Conservation (phyloP, 2,888 invertebrate species). For the Oegoconia quadripuncta region DNA sequence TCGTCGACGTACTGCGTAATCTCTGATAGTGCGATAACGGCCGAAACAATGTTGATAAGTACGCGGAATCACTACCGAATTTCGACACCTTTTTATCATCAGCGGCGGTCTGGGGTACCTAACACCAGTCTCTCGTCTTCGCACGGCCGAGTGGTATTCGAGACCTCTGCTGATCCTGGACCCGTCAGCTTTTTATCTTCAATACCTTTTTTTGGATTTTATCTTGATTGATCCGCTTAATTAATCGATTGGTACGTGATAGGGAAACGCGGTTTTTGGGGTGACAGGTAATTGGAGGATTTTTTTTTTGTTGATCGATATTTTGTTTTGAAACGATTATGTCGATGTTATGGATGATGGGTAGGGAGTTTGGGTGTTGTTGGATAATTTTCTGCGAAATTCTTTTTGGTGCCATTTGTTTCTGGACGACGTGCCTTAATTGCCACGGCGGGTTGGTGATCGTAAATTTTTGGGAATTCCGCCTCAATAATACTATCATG, state of each 20-base stretch:
- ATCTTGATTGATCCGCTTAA: conserved; percentile 68
- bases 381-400: too few relatives aligned
- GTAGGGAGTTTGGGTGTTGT: too few relatives aligned
- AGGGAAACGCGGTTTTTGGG: conserved; percentile 7
- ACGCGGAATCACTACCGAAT: conserved; percentile 35
- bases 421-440: too few relatives aligned
- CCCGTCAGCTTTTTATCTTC: conserved; percentile 65
- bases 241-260: conserved; percentile 48
- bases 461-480: too few relatives aligned
- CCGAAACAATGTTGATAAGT: conserved; percentile 1
- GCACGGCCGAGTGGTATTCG: conserved; percentile 73
- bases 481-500: too few relatives aligned
- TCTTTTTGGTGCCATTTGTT: too few relatives aligned
- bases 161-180: conserved; percentile 79
- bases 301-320: conserved; percentile 1
- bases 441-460: too few relatives aligned
- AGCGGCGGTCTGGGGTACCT: conserved; percentile 78
- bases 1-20: not conserved
- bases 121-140: conserved; percentile 40
- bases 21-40: conserved; percentile 4
- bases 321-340: too few relatives aligned
- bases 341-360: too few relatives aligned
- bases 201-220: conserved; percentile 47
- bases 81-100: conserved; percentile 62
- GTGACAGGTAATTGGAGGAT: conserved; percentile 6